Evolutionary conservation across 2,113 vertebrate species (phyloP).

Genomic region (Bagarius yarrelli): DNA sequence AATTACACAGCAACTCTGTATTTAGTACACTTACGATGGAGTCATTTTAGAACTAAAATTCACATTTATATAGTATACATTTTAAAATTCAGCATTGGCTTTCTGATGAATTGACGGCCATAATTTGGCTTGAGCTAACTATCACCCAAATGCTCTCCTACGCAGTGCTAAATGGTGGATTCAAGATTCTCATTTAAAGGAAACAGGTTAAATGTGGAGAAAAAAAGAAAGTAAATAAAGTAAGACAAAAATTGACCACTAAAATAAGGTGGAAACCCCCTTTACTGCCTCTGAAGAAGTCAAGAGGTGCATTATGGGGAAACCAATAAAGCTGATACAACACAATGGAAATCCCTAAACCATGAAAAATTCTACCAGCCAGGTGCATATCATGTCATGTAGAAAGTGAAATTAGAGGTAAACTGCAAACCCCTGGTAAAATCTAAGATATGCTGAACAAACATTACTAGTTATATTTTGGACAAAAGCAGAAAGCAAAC

Average conservation of each 20-base stretch:
- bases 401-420: background rate
- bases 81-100: background rate
- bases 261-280: slow-evolving; percentile 46
- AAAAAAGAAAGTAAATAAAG: slow-evolving; percentile 19
- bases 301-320: slow-evolving; percentile 13
- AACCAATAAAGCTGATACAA: slow-evolving; percentile 25
- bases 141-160: background rate
- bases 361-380: slow-evolving; percentile 36
- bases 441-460: slow-evolving; percentile 19
- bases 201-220: slow-evolving; percentile 16
- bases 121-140: background rate
- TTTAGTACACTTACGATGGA: too few relatives aligned
- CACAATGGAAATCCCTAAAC: slow-evolving; percentile 47
- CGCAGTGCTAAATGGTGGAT: background rate
- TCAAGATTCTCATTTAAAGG: slow-evolving; percentile 39
- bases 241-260: background rate
- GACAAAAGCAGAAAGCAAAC: background rate
- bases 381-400: slow-evolving; percentile 10
- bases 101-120: background rate
- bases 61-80: background rate
- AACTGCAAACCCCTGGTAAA: background rate
- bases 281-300: slow-evolving; percentile 1
- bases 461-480: background rate
- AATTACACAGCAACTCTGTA: background rate
- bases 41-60: too few relatives aligned